Evolutionary conservation across 2,113 vertebrate species (phyloP), one percentile per base, ranked within the genome.

Genomic region (Andinoacara biseriatus): DNA sequence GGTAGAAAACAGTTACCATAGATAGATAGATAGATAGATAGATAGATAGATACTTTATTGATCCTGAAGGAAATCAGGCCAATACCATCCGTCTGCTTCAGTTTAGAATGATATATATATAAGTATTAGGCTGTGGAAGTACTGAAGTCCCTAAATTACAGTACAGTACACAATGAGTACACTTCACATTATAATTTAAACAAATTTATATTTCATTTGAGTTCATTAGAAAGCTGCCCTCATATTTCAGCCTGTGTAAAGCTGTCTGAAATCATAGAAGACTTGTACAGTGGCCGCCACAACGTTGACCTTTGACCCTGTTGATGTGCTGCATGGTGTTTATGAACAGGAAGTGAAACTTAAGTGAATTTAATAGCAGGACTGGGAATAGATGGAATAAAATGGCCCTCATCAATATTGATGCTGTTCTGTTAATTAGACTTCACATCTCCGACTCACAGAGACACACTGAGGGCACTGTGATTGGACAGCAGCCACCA

Each of bases 341-440:
- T 52, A 22, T 49, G 85, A 89, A 87, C 90, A 89, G 86, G 86
- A 92, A 91, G 89, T 84, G 87, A 89, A 89, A 89, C 57, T 92
- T 89, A 89, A 92, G 88, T 90, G 86, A 90, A 89, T 92, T 86
- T 90, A 87, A 89, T 89, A 81, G 78, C 83, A 93, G 87, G 85
- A 78, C 85, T 89, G 90, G 87, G 89, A 92, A 93, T 90, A 83
- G 79, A 92, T 46, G 46, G 75, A 91, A 90, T 93, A 85, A 94
- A 94, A 89, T 93, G 93, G 93, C 92, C 92, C 92, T 94, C 92
- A 93, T 93, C 93, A 94, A 94, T 94, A 94, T 94, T 94, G 92
- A 94, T 94, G 91, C 92, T 94, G 92, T 92, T 91, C 92, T 91
- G 90, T 91, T 94, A 93, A 93, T 94, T 90, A 93, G 91, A 94